These are phyloP conservation scores for Aspidiotus destructor DNA, from an alignment of 2,888 invertebrate species.

Conservation along the genomic window DNA sequence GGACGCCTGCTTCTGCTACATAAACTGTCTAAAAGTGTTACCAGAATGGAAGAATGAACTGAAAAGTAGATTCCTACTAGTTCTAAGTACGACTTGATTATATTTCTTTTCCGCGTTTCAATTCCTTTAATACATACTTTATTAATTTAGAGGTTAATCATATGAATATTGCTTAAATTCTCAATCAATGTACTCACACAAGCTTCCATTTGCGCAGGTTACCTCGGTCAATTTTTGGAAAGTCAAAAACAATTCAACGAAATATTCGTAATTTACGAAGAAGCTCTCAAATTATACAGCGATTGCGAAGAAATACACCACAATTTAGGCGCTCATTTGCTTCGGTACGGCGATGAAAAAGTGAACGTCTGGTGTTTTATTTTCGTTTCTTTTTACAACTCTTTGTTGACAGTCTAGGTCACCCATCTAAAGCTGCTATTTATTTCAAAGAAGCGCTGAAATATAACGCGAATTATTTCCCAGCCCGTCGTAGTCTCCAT, in stretches of 20 bases:
- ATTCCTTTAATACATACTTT: neutral
- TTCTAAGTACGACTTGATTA: conserved; percentile 12
- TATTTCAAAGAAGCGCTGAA: conserved; percentile 50
- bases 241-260: conserved; percentile 37
- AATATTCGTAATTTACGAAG: conserved; percentile 43
- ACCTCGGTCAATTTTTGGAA: conserved; percentile 15
- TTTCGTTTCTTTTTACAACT: neutral
- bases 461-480: conserved; percentile 47
- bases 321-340: conserved; percentile 47
- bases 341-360: conserved; percentile 41
- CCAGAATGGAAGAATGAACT: conserved; percentile 21
- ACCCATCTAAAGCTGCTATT: conserved; percentile 48
- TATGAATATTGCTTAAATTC: too few species aligned
- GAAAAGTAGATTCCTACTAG: conserved; percentile 18
- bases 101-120: neutral
- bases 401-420: conserved; percentile 46
- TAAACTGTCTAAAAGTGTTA: conserved; percentile 18
- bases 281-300: conserved; percentile 45
- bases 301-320: conserved; percentile 45
- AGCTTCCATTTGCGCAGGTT: neutral
- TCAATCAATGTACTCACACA: too few species aligned
- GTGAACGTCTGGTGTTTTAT: too few species aligned
- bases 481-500: conserved; percentile 57
- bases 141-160: neutral
- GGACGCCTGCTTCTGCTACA: conserved; percentile 26